Percentiles rank a stretch among this genome's conserved stretches.
These are phyloP conservation scores for Monodelphis domestica DNA, from an alignment of 2,797 vertebrate genomes.

Conservation along the genomic window DNA sequence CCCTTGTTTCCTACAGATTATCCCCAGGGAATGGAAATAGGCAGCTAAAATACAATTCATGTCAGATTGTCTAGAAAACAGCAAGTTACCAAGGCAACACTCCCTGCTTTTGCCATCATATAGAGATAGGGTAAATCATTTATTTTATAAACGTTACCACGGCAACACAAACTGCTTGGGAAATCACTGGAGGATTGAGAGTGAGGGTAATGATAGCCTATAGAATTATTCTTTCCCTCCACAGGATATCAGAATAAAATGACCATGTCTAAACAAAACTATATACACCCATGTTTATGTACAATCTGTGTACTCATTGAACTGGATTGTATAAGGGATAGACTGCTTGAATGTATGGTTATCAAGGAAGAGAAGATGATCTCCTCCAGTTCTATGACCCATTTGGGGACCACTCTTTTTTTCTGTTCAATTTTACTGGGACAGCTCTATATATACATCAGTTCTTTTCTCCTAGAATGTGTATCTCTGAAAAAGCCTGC, in stretches of 20 bases:
- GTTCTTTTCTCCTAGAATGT: not conserved
- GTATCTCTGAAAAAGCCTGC: not conserved
- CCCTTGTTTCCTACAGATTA: constrained; percentile 41
- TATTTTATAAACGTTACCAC: constrained; percentile 62
- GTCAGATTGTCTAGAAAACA: constrained; percentile 45
- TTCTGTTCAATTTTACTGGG: not conserved
- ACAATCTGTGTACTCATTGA: constrained; percentile 1
- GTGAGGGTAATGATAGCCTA: not conserved
- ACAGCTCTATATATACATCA: not conserved
- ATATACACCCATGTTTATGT: not conserved
- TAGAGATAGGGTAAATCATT: constrained; percentile 41
- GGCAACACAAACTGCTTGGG: constrained; percentile 44
- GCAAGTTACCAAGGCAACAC: constrained; percentile 49
- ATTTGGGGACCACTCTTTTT: not conserved
- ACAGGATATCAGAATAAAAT: not conserved
- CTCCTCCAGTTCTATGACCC: not conserved
- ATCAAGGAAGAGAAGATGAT: constrained; percentile 19
- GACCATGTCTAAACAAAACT: not conserved
- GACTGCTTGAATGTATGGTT: constrained; percentile 20
- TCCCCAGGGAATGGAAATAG: constrained; percentile 49
- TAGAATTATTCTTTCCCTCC: constrained; percentile 37
- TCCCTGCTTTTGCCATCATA: constrained; percentile 32
- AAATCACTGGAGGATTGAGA: constrained; percentile 20
- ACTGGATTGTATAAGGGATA: not conserved
- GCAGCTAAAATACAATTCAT: constrained; percentile 43